Evolutionary conservation across 2,888 invertebrate species (phyloP).

Genomic region (Dugesia japonica): DNA sequence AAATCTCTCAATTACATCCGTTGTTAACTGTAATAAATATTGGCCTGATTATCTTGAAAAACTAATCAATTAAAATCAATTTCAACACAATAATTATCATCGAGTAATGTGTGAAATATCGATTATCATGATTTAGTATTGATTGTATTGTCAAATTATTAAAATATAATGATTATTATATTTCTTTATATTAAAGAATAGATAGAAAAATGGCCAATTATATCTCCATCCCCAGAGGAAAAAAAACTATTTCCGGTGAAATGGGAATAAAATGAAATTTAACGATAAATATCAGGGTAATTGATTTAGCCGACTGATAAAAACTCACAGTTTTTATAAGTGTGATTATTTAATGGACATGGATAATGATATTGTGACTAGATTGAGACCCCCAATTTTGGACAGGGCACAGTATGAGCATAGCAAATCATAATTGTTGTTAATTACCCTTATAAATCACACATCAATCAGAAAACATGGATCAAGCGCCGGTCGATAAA

Average conservation of each 20-base stretch:
- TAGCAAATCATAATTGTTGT: slow-evolving; percentile 1
- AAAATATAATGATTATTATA: not conserved
- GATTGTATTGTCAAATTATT: not conserved
- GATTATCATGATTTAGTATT: no score
- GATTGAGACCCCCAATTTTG: slow-evolving; percentile 6
- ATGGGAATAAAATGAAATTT: not conserved
- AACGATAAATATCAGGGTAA: not conserved
- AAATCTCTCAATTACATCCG: no score
- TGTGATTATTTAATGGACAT: slow-evolving; percentile 1
- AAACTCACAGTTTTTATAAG: not conserved
- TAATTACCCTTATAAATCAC: slow-evolving; percentile 13
- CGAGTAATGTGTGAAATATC: not conserved
- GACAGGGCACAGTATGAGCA: slow-evolving; percentile 13
- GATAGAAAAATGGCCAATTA: not conserved
- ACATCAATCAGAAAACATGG: slow-evolving; percentile 7
- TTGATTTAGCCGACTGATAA: slow-evolving; percentile 9
- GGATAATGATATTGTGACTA: not conserved
- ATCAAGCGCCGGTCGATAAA: slow-evolving; percentile 9
- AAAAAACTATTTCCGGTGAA: slow-evolving; percentile 1
- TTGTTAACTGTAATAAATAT: no score
- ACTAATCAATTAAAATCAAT: no score
- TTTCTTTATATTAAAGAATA: not conserved
- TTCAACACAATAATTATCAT: no score
- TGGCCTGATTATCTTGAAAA: no score
- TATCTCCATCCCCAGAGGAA: not conserved